Conservation (phyloP, 2,113 vertebrate species). For the Sphyrna mokarran region DNA sequence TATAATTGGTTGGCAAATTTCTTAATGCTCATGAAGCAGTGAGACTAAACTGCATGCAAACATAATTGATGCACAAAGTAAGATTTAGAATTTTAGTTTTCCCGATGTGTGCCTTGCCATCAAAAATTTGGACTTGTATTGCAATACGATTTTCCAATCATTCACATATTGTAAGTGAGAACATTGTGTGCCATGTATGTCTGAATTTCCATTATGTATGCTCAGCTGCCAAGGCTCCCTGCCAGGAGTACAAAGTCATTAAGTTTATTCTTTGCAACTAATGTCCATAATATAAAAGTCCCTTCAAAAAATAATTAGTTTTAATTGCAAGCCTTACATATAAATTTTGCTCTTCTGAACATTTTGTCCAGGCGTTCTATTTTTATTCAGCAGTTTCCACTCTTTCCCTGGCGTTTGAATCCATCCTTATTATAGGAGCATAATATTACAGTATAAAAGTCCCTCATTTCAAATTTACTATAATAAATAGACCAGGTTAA, state of each 20-base stretch:
- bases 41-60: background rate
- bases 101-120: background rate
- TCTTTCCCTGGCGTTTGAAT: background rate
- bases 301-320: background rate
- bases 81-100: background rate
- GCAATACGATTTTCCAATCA: background rate
- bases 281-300: background rate
- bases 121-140: background rate
- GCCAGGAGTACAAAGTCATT: background rate
- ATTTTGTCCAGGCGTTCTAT: background rate
- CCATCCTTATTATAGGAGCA: background rate
- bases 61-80: background rate
- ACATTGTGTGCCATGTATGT: background rate
- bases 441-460: too few species aligned
- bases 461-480: too few species aligned
- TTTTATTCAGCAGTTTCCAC: background rate
- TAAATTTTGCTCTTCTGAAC: background rate
- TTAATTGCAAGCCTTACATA: background rate
- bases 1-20: background rate
- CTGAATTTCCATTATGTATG: background rate
- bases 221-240: background rate
- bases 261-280: background rate
- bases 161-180: background rate
- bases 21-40: background rate
- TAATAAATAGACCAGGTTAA: too few species aligned